A percentile compares a stretch with the other conserved stretches of the same genome.
These are phyloP conservation scores for Passerina amoena DNA, from an alignment of 2,113 vertebrate species.

Conservation along the genomic window DNA sequence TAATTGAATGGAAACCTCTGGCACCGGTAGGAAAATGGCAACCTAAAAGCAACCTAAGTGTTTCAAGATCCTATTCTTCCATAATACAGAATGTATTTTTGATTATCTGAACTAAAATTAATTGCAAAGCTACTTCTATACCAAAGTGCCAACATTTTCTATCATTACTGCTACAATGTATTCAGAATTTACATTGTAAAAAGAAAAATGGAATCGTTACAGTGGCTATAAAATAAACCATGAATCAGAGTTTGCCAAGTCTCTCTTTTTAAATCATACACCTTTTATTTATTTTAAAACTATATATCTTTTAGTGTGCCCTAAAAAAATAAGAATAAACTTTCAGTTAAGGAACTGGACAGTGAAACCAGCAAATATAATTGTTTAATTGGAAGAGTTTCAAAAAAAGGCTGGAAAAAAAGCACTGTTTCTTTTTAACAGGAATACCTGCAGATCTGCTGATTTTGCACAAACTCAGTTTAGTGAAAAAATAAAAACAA, in stretches of 20 bases:
- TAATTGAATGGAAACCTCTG: background rate
- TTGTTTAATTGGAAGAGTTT: background rate
- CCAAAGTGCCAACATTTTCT: background rate
- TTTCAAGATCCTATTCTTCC: background rate
- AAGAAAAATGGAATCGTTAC: background rate
- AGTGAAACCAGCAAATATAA: background rate
- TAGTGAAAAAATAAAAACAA: background rate
- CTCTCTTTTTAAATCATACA: background rate
- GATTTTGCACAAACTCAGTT: background rate
- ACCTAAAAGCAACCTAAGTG: background rate
- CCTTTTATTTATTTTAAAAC: background rate
- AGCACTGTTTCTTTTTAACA: background rate
- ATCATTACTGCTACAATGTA: background rate
- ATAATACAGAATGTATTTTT: background rate
- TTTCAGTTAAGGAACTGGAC: background rate
- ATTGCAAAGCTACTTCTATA: background rate
- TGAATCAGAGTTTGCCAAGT: background rate
- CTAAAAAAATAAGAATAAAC: background rate
- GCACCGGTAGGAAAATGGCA: background rate
- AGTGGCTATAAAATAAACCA: background rate
- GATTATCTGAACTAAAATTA: background rate
- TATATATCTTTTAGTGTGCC: background rate
- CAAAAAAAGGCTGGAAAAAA: background rate
- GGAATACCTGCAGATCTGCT: background rate
- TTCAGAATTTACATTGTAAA: background rate